Percentiles rank a stretch among this genome's conserved stretches.
These are phyloP conservation scores for Drosophila pseudotakahashii DNA, from an alignment of 2,888 invertebrate genomes.

Conservation along the genomic window DNA sequence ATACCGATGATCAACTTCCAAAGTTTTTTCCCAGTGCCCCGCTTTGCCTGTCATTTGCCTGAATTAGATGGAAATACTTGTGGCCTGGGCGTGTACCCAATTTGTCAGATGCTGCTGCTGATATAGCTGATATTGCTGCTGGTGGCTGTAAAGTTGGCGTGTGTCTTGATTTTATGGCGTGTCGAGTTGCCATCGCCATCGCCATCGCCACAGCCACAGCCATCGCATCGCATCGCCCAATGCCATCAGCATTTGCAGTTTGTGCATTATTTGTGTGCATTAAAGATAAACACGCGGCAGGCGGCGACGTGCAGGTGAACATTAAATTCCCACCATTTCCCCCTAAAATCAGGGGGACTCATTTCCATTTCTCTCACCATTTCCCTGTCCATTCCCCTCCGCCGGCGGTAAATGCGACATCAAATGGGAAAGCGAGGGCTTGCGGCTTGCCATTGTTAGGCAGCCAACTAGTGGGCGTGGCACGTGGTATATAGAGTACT, in stretches of 20 bases:
- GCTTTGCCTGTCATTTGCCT: slow-evolving; percentile 45
- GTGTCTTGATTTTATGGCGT: slow-evolving; percentile 71
- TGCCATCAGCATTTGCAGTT: slow-evolving; percentile 66
- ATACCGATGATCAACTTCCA: rapidly evolving
- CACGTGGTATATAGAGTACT: slow-evolving; percentile 37
- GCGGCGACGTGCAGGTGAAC: slow-evolving; percentile 26
- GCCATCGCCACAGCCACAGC: background rate
- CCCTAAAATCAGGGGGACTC: background rate
- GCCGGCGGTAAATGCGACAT: slow-evolving; percentile 36
- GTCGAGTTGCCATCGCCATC: slow-evolving; percentile 21
- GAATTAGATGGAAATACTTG: slow-evolving; percentile 51
- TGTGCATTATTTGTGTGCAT: slow-evolving; percentile 76
- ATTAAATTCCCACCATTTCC: slow-evolving; percentile 21
- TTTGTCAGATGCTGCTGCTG: slow-evolving; percentile 9
- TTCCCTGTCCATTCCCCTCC: background rate
- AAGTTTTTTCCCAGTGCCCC: background rate
- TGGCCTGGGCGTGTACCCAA: slow-evolving; percentile 23
- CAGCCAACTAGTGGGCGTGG: slow-evolving; percentile 43
- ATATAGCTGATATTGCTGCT: slow-evolving; percentile 2
- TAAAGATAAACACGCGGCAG: slow-evolving; percentile 50
- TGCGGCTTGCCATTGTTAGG: slow-evolving; percentile 55
- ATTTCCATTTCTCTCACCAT: background rate
- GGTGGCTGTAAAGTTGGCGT: slow-evolving; percentile 59
- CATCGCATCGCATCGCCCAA: slow-evolving; percentile 9
- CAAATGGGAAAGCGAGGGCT: slow-evolving; percentile 22